A percentile compares a stretch with the other conserved stretches of the same genome.
phyloP scores from a whole-genome alignment of 2,113 vertebrate genomes.

The Salminus brasiliensis region DNA sequence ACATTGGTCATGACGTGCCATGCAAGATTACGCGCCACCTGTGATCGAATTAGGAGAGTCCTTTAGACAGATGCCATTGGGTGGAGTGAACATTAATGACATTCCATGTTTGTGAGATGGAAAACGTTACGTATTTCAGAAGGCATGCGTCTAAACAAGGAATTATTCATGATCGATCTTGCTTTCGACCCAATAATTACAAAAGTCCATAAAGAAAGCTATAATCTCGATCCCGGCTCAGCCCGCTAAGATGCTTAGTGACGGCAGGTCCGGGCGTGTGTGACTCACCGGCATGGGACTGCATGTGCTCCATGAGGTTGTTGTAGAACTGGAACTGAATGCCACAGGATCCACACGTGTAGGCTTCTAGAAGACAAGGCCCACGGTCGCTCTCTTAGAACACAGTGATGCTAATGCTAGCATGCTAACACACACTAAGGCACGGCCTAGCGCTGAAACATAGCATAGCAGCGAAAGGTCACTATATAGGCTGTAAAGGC shows the following conservation, averaged over 20 bases:
- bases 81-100: background rate
- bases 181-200: background rate
- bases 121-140: background rate
- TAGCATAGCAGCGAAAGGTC: no score
- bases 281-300: slow-evolving; percentile 95
- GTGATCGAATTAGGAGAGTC: background rate
- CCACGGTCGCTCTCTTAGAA: slow-evolving; percentile 64
- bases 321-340: slow-evolving; percentile 99
- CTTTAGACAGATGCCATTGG: background rate
- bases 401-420: slow-evolving; percentile 31
- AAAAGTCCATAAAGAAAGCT: background rate
- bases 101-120: background rate
- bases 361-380: slow-evolving; percentile 90
- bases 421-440: slow-evolving; percentile 17
- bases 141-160: slow-evolving; percentile 1
- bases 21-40: background rate
- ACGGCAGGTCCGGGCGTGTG: slow-evolving; percentile 48
- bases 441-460: slow-evolving; percentile 9
- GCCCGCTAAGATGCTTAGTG: slow-evolving; percentile 23
- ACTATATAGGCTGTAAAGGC: slow-evolving; percentile 12
- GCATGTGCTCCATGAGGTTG: slow-evolving; percentile 99
- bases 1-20: background rate
- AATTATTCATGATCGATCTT: background rate
- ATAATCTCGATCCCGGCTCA: background rate
- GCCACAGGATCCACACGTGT: slow-evolving; percentile 97